Conservation (phyloP, 2,113 vertebrate genomes). For the Gobiocypris rarus region DNA sequence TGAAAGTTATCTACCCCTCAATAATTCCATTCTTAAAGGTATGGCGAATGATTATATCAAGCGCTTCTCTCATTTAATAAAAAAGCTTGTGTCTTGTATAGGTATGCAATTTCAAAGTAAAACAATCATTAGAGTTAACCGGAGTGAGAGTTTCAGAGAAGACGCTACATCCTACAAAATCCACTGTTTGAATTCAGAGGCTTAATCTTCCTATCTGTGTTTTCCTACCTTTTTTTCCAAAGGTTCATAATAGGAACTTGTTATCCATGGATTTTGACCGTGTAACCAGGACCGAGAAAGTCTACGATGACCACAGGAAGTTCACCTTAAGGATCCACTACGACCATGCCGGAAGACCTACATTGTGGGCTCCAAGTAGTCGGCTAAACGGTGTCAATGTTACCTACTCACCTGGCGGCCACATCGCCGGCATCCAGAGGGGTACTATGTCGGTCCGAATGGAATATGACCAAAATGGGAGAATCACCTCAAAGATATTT, state of each 20-base stretch:
- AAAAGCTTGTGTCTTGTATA: slow-evolving; percentile 57
- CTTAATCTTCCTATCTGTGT: neutral
- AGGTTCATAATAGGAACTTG: slow-evolving; percentile 98
- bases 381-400: slow-evolving; percentile 94
- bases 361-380: slow-evolving; percentile 96
- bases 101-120: slow-evolving; percentile 66
- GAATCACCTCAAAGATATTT: slow-evolving; percentile 92
- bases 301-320: slow-evolving; percentile 98
- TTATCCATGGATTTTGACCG: slow-evolving; percentile 96
- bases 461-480: slow-evolving; percentile 93
- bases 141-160: neutral
- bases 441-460: slow-evolving; percentile 98
- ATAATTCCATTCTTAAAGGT: slow-evolving; percentile 63
- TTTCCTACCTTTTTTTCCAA: neutral
- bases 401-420: slow-evolving; percentile 90
- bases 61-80: slow-evolving; percentile 60
- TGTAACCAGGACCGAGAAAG: slow-evolving; percentile 97
- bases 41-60: slow-evolving; percentile 62
- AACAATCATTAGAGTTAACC: slow-evolving; percentile 33
- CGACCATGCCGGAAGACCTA: slow-evolving; percentile 90
- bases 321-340: slow-evolving; percentile 96
- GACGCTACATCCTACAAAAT: neutral
- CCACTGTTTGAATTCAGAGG: neutral
- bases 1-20: slow-evolving; percentile 57
- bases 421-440: slow-evolving; percentile 92